phyloP scores from a whole-genome alignment of 2,113 vertebrate species.

The Apteryx owenii region DNA sequence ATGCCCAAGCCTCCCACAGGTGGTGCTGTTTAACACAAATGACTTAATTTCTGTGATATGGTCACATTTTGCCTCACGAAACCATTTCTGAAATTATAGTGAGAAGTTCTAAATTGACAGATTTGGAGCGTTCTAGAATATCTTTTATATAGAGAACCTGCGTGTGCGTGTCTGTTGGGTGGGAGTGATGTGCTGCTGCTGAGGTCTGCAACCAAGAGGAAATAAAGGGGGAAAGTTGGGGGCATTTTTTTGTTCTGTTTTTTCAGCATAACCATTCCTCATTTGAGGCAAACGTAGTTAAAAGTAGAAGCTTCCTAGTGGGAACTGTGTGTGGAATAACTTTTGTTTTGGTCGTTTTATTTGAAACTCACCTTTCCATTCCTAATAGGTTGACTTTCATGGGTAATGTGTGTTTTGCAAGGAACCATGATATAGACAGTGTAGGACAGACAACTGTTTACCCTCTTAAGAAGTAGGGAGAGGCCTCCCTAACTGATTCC shows the following conservation, averaged over 20 bases:
- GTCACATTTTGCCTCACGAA: neutral
- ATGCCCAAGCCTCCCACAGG: rapidly evolving
- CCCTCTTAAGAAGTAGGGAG: rapidly evolving
- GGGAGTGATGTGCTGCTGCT: neutral
- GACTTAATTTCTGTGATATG: neutral
- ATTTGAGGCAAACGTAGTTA: neutral
- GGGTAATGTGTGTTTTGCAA: neutral
- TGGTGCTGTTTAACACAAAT: neutral
- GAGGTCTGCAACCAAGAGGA: neutral
- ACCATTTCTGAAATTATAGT: neutral
- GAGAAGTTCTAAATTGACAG: neutral
- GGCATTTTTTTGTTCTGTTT: no score
- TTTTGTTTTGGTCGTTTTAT: neutral
- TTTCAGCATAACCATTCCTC: neutral
- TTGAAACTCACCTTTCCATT: neutral
- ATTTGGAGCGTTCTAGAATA: neutral
- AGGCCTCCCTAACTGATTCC: neutral
- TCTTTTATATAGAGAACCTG: neutral
- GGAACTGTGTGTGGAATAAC: neutral
- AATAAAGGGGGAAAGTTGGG: neutral
- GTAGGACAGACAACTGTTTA: neutral
- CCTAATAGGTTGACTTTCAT: neutral
- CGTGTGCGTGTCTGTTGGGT: rapidly evolving
- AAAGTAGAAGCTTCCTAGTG: neutral
- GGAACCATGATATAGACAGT: rapidly evolving